phyloP scores from a whole-genome alignment of 2,888 invertebrate genomes.

The Oxyteleia sp. region DNA sequence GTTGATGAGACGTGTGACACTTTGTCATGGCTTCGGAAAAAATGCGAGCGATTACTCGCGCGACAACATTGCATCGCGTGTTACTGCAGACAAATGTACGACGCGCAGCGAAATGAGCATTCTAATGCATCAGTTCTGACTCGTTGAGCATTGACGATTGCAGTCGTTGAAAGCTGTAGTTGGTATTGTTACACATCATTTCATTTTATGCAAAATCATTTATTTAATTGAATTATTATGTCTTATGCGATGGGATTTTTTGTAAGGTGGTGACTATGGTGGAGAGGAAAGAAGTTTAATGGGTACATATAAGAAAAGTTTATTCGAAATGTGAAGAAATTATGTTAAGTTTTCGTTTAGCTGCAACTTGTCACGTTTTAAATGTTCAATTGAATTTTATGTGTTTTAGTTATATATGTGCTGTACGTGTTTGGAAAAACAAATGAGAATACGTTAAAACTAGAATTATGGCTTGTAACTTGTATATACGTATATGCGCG shows the following conservation, averaged over 20 bases:
- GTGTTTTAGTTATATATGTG: conserved; percentile 39
- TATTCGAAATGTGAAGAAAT: conserved; percentile 18
- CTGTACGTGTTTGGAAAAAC: conserved; percentile 48
- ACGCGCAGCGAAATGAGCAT: conserved; percentile 28
- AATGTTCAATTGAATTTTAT: conserved; percentile 57
- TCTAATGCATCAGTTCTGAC: conserved; percentile 43
- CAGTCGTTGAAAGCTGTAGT: conserved; percentile 30
- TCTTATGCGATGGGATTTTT: neutral
- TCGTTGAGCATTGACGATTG: conserved; percentile 52
- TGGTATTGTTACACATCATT: conserved; percentile 46
- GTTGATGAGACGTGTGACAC: conserved; percentile 59
- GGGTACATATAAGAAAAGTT: conserved; percentile 15
- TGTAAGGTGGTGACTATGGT: conserved; percentile 18
- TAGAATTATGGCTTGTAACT: conserved; percentile 34
- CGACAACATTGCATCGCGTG: conserved; percentile 38
- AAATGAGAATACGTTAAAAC: conserved; percentile 39
- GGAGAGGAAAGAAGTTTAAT: neutral
- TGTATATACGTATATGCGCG: neutral
- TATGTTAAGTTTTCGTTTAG: conserved; percentile 14
- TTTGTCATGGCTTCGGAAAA: conserved; percentile 55
- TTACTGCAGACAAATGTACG: conserved; percentile 40
- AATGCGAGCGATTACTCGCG: conserved; percentile 46
- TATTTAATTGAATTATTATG: conserved; percentile 31
- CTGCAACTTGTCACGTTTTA: conserved; percentile 46
- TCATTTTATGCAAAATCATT: conserved; percentile 44